A percentile compares a stretch with the other conserved stretches of the same genome.
phyloP scores from a whole-genome alignment of 2,888 invertebrate genomes.

The Apotomis betuletana region DNA sequence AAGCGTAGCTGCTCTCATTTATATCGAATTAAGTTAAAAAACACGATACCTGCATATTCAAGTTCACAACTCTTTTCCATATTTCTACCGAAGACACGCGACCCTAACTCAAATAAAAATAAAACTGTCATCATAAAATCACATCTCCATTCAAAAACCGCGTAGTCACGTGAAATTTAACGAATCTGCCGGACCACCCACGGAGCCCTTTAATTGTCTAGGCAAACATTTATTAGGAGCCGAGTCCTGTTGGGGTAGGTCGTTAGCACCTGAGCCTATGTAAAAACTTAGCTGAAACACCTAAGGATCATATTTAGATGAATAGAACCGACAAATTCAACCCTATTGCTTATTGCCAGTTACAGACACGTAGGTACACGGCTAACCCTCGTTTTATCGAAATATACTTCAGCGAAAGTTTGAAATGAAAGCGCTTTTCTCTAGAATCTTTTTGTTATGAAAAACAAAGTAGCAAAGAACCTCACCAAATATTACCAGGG shows the following conservation, averaged over 20 bases:
- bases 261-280: conserved; percentile 43
- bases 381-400: no score
- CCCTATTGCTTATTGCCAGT: neutral
- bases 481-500: no score
- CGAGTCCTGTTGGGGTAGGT: conserved; percentile 62
- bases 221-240: conserved; percentile 71
- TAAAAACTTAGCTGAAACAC: conserved; percentile 37
- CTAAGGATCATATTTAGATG: conserved; percentile 9
- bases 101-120: conserved; percentile 24
- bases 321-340: neutral
- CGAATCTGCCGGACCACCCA: conserved; percentile 69
- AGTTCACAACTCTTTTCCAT: neutral
- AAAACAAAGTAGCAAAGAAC: no score
- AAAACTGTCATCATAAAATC: conserved; percentile 39
- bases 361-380: no score
- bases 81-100: neutral
- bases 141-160: conserved; percentile 52
- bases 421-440: no score
- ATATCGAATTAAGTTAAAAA: no score
- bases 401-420: no score
- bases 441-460: no score
- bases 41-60: neutral
- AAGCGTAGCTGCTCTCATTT: no score
- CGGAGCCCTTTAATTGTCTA: conserved; percentile 75
- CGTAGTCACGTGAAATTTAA: conserved; percentile 62